These are phyloP conservation scores for Cepaea hortensis DNA, from an alignment of 2,888 invertebrate genomes.

Conservation along the genomic window DNA sequence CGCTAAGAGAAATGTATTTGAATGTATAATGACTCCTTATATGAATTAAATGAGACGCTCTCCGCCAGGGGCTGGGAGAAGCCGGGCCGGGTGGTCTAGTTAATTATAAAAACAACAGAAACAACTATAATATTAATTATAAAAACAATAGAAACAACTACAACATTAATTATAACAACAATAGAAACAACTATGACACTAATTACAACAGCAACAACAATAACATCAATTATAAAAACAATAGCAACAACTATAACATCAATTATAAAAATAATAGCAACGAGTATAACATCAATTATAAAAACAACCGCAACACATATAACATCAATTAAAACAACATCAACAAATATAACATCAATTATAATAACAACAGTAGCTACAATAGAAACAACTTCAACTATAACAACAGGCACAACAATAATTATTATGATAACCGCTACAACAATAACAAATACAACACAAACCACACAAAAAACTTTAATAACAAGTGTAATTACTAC, in stretches of 20 bases:
- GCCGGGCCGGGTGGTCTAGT: no score
- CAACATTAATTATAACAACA: no score
- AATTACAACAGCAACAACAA: background rate
- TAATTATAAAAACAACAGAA: no score
- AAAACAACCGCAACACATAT: background rate
- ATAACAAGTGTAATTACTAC: background rate
- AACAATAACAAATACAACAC: background rate
- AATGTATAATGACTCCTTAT: no score
- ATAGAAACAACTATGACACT: no score
- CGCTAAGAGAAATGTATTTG: no score
- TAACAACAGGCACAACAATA: background rate
- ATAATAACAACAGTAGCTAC: background rate
- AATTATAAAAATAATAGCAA: background rate
- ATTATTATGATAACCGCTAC: background rate
- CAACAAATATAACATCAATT: background rate
- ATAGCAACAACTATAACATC: background rate
- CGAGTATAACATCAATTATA: background rate
- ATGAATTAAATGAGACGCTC: no score
- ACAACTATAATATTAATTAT: no score
- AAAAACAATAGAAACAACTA: no score
- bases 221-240: background rate
- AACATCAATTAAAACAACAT: background rate
- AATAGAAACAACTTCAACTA: background rate
- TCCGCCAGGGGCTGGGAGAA: no score
- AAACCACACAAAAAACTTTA: background rate